Evolutionary conservation across 2,888 invertebrate genomes (phyloP), one percentile per base, ranked within the genome.

Genomic region (Pristionchus arcanus): DNA sequence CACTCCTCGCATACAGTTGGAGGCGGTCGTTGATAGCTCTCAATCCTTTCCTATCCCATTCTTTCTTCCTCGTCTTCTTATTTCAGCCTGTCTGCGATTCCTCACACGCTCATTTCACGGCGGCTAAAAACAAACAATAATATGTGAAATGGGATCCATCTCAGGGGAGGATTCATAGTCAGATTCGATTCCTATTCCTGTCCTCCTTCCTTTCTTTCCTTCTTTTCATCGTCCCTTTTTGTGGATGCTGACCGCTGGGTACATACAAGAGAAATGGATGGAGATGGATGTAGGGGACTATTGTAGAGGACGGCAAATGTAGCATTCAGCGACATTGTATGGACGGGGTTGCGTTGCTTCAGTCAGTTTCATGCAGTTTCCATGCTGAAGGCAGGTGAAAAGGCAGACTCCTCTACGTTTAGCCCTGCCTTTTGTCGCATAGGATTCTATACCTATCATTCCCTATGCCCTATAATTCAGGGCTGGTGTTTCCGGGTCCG

Each of bases 111-210:
- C 34, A 81, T 81, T 81, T 81, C 49, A n/a, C 19, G 13, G 42
- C 25, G 15, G 25, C 49, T 49, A 28, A 81, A 53, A 81, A 28
- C 81, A 81, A 81, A 74, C 74, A 74, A 81, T 53, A 49, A 53
- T 81, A 53, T 53, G 49, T 81, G 81, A 81, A 81, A 81, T 81
- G 13, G n/a, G 81, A 81, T 19, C 37, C 49, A 53, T 53, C 49
- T n/a, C 25, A 63, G 63, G 4, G 13, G 49, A n/a, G 37, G 25
- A n/a, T 81, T 42, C 49, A n/a, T 81, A 53, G 81, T 53, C 81
- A 81, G 53, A 77, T 25, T 77, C 42, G 49, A 53, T 77, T 42
- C 31, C 74, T 74, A 74, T 49, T 81, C 42, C 81, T 81, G 42
- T 49, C 49, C 81, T n/a, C 81, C 81, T 81, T 21, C n/a, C 74